These are phyloP conservation scores for Istiophorus platypterus DNA, from an alignment of 2,113 vertebrate species.

Conservation along the genomic window DNA sequence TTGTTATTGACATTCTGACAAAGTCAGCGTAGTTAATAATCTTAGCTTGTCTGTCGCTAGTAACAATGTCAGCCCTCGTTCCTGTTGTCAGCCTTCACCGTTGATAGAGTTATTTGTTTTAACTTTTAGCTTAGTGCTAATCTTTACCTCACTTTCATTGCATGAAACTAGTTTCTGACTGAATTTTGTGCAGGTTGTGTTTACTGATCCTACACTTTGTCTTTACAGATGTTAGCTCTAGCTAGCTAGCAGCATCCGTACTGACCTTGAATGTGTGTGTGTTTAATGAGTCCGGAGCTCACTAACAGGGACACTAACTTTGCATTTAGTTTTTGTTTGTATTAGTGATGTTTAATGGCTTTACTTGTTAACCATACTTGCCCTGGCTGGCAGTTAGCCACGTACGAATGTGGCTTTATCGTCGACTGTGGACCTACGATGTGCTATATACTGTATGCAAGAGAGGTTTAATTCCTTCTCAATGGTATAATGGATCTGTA, in stretches of 20 bases:
- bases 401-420: background rate
- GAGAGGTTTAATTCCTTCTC: slow-evolving; percentile 42
- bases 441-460: slow-evolving; percentile 5
- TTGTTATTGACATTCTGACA: background rate
- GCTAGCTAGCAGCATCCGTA: too few relatives aligned
- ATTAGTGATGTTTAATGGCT: background rate
- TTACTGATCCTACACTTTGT: background rate
- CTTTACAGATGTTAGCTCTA: background rate
- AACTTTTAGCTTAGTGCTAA: too few relatives aligned
- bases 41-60: too few relatives aligned
- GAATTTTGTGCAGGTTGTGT: too few relatives aligned
- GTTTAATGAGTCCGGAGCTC: too few relatives aligned
- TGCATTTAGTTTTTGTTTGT: background rate
- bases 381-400: background rate
- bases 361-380: background rate
- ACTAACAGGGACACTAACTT: too few relatives aligned
- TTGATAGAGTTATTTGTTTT: too few relatives aligned
- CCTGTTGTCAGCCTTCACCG: too few relatives aligned
- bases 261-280: background rate
- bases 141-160: too few relatives aligned
- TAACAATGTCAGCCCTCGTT: too few relatives aligned
- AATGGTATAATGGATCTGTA: slow-evolving; percentile 68
- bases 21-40: too few relatives aligned
- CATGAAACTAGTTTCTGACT: too few relatives aligned
- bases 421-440: background rate